These are phyloP conservation scores for Phymatocera aterrima DNA, from an alignment of 2,888 invertebrate genomes.

Conservation along the genomic window DNA sequence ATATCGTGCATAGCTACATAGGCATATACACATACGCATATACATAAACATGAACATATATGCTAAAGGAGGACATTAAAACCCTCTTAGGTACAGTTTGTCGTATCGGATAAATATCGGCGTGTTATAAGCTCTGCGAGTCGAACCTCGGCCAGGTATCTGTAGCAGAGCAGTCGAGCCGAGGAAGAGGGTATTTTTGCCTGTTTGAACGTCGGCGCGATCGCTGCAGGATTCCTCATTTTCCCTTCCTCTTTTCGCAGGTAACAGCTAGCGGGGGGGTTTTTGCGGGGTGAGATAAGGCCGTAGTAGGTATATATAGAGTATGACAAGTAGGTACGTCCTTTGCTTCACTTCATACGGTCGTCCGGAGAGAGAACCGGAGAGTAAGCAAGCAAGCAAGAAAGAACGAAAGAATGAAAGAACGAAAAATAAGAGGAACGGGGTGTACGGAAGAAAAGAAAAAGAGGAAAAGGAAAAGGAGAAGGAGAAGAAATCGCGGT, in stretches of 20 bases:
- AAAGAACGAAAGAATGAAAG: neutral
- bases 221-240: conserved; percentile 62
- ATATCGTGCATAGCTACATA: neutral
- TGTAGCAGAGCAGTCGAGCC: conserved; percentile 50
- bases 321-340: conserved; percentile 48
- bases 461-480: conserved; percentile 22
- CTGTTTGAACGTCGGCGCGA: no score
- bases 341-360: neutral
- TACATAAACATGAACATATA: neutral
- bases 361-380: conserved; percentile 16
- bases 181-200: no score
- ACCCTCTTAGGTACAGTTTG: conserved; percentile 71
- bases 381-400: conserved; percentile 43
- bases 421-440: neutral
- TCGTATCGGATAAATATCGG: conserved; percentile 43
- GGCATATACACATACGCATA: neutral
- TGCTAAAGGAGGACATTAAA: conserved; percentile 67
- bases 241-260: neutral
- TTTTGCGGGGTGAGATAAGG: conserved; percentile 62
- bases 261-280: neutral
- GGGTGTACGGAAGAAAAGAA: conserved; percentile 4
- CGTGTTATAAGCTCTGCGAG: conserved; percentile 58
- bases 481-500: neutral
- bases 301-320: no score
- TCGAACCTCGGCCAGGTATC: conserved; percentile 13